Evolutionary conservation across 2,888 invertebrate genomes (phyloP).

Genomic region (Agrotis exclamationis): DNA sequence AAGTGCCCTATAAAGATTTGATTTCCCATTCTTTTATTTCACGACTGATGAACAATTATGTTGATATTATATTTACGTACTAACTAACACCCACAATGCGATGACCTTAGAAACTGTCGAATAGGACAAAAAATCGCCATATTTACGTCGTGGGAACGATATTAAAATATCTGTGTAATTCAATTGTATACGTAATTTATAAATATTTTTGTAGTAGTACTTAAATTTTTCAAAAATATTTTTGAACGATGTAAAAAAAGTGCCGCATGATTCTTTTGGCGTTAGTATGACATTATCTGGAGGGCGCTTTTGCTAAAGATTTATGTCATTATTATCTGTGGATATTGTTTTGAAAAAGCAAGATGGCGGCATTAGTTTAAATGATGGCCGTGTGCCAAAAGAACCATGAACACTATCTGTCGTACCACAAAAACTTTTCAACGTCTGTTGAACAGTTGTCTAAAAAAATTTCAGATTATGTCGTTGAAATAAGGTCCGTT

Average conservation of each 20-base stretch:
- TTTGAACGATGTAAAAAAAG: not conserved
- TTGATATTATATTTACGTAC: conserved; percentile 12
- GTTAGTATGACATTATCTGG: not conserved
- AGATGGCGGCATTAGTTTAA: not conserved
- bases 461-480: too few species aligned
- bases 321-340: not conserved
- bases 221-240: conserved; percentile 12
- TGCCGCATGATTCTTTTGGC: not conserved
- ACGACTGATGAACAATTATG: conserved; percentile 27
- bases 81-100: not conserved
- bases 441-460: too few species aligned
- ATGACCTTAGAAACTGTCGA: conserved; percentile 8
- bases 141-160: conserved; percentile 43
- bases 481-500: too few species aligned
- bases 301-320: not conserved
- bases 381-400: not conserved
- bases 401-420: not conserved
- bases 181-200: conserved; percentile 44
- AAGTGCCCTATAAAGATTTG: conserved; percentile 7
- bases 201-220: conserved; percentile 20
- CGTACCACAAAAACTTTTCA: too few species aligned
- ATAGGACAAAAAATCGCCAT: conserved; percentile 19
- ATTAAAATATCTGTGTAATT: conserved; percentile 37
- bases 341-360: not conserved
- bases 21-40: conserved; percentile 46